These are phyloP conservation scores for Phoronis australis DNA, from an alignment of 2,888 invertebrate genomes.

Conservation along the genomic window DNA sequence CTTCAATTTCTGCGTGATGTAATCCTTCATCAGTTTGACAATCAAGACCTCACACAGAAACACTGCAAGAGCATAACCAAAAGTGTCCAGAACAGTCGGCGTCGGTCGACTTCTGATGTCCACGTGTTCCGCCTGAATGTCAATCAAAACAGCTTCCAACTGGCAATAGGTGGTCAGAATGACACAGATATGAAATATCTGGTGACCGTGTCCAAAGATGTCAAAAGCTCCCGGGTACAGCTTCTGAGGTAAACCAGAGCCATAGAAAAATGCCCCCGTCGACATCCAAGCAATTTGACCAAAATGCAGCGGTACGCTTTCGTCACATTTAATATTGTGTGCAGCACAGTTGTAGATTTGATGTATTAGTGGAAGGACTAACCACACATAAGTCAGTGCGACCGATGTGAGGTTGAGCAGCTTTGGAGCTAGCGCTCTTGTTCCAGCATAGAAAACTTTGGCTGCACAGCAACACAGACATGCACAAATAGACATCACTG, in stretches of 20 bases:
- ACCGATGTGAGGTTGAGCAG: constrained; percentile 21
- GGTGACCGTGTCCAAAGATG: constrained; percentile 34
- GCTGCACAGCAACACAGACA: constrained; percentile 22
- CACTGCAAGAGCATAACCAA: no score
- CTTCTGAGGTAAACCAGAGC: constrained; percentile 28
- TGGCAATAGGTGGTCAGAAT: constrained; percentile 13
- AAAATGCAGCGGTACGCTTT: constrained; percentile 22
- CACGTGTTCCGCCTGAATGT: no score
- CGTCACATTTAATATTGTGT: constrained; percentile 12
- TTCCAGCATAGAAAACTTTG: constrained; percentile 18
- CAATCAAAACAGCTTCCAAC: constrained; percentile 11
- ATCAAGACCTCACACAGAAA: no score
- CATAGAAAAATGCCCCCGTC: constrained; percentile 18
- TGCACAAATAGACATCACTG: constrained; percentile 20
- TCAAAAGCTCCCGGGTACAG: constrained; percentile 30
- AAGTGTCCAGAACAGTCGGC: no score
- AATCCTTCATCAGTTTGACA: no score
- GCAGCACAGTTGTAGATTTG: constrained; percentile 18
- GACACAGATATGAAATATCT: constrained; percentile 26
- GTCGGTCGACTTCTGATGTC: no score
- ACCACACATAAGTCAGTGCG: constrained; percentile 12
- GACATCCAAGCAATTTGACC: constrained; percentile 12
- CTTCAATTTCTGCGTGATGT: no score
- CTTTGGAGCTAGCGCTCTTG: constrained; percentile 23
- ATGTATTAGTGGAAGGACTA: constrained; percentile 14